Evolutionary conservation across 1,140 invertebrate species (phyloP).

Genomic region (Trichonephila clavipes): DNA sequence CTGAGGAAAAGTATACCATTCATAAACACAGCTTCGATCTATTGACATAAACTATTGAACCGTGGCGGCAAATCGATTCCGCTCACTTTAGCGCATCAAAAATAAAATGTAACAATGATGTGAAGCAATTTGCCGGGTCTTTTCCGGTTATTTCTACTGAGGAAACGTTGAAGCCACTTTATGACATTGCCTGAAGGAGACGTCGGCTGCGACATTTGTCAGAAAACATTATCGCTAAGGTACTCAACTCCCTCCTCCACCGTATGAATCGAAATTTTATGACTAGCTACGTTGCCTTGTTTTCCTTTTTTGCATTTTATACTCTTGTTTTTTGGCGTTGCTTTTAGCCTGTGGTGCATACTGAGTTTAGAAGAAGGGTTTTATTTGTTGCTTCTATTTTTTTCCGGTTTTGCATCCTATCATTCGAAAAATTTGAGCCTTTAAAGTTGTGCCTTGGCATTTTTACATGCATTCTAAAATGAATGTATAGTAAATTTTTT

Average conservation of each 20-base stretch:
- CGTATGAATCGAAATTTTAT: constrained; percentile 35
- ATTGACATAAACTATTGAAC: constrained; percentile 38
- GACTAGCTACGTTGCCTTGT: constrained; percentile 28
- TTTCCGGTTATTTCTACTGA: constrained; percentile 34
- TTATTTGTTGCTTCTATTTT: constrained; percentile 14
- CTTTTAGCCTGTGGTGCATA: constrained; percentile 4
- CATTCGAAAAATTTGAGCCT: not conserved
- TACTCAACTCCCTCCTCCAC: not conserved
- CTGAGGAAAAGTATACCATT: not conserved
- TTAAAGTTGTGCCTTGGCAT: not conserved
- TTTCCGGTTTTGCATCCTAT: not conserved
- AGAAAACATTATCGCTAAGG: constrained; percentile 25
- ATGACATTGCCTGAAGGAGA: constrained; percentile 34
- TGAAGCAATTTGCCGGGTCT: constrained; percentile 24
- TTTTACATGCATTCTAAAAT: constrained; percentile 12
- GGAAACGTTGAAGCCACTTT: constrained; percentile 30
- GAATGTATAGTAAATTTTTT: not conserved
- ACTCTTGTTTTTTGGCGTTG: constrained; percentile 10
- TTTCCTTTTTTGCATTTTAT: constrained; percentile 28
- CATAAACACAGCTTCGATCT: constrained; percentile 5
- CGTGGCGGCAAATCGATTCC: not conserved
- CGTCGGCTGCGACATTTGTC: constrained; percentile 34
- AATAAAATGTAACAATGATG: constrained; percentile 38
- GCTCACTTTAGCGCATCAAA: constrained; percentile 14
- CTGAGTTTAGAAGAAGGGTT: not conserved